phyloP scores from a whole-genome alignment of 2,888 invertebrate genomes.

The Amphipyra berbera region DNA sequence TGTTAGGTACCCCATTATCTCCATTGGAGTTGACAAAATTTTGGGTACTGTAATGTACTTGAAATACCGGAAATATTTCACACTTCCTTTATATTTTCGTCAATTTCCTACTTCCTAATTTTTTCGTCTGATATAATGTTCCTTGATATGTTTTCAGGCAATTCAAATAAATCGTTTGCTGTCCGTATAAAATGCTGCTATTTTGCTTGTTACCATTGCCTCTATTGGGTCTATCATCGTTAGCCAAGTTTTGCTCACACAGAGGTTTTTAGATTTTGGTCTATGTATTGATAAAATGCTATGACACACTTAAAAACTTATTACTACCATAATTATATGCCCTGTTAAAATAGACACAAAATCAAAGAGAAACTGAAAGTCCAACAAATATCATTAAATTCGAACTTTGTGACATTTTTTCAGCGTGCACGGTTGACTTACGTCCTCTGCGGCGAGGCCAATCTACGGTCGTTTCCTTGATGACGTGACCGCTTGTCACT shows the following conservation, averaged over 20 bases:
- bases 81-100: slow-evolving; percentile 23
- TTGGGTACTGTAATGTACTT: not conserved
- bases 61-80: slow-evolving; percentile 24
- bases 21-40: slow-evolving; percentile 11
- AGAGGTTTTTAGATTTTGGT: no score
- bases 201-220: not conserved
- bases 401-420: slow-evolving; percentile 59
- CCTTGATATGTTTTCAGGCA: not conserved
- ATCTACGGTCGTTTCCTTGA: slow-evolving; percentile 72
- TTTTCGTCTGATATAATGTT: slow-evolving; percentile 1
- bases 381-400: slow-evolving; percentile 25
- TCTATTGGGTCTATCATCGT: not conserved
- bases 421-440: slow-evolving; percentile 70
- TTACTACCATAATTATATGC: no score
- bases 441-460: slow-evolving; percentile 73
- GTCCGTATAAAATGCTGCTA: not conserved
- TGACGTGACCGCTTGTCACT: slow-evolving; percentile 62
- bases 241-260: not conserved
- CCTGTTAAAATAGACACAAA: slow-evolving; percentile 1
- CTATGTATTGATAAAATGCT: no score
- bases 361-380: slow-evolving; percentile 40
- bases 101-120: slow-evolving; percentile 35
- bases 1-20: slow-evolving; percentile 18
- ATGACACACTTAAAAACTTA: no score
- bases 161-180: not conserved